Evolutionary conservation across 2,888 invertebrate genomes (phyloP), one percentile per base, ranked within the genome.

Genomic region (Embidobia sp.): DNA sequence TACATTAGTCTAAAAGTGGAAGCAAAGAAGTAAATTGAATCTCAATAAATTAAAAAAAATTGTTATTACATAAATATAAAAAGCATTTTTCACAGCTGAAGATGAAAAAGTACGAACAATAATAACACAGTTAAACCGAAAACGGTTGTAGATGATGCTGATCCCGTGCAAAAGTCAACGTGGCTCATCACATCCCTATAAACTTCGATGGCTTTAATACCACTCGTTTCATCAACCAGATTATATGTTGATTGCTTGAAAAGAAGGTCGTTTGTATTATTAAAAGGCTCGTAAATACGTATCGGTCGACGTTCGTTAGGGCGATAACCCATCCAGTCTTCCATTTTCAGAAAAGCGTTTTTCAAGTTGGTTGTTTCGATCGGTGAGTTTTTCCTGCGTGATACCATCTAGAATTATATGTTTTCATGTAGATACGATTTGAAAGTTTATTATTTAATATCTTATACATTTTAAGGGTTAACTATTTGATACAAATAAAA

Each of bases 231-330:
- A 10, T 91, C 90, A 0, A 91, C 90, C 0, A 93, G 85, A 1
- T 92, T 93, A 0, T 91, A 90, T 0, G 93, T 92, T 0, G 93
- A 91, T 79, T 93, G 92, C 87, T 92, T 93, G 89, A 94, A 94
- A 0, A 94, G 86, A 3, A 94, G 87, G 84, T 94, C 90, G 19
- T 81, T 85, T 4, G 84, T 85, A 0, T 90, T 90, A 70, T 92
- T 91, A 86, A 93, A 93, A 0, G 90, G 87, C 0, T 93, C 92
- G 85, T 92, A 94, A 33, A 94, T 82, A 91, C 91, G 83, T 90
- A 88, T 63, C 87, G 91, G 59, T 77, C 85, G 13, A 82, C 81
- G 0, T 69, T 75, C 0, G 88, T 90, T 0, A 86, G 88, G 49
- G 57, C 86, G 85, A 89, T 91, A 91, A 0, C 92, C 92, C 84